phyloP scores from a whole-genome alignment of 2,113 vertebrate species.

The Heloderma charlesbogerti region DNA sequence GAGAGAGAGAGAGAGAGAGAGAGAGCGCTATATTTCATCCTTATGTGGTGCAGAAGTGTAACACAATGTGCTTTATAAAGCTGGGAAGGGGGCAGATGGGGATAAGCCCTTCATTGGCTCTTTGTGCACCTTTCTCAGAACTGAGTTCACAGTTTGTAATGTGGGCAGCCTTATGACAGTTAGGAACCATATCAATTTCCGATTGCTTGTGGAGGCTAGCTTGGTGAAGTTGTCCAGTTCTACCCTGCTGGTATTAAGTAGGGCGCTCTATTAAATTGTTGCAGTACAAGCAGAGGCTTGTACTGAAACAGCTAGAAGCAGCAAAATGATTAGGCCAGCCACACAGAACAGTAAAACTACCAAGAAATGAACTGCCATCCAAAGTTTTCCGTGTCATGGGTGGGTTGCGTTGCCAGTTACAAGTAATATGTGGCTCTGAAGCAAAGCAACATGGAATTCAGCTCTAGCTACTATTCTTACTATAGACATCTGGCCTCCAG shows the following conservation, averaged over 20 bases:
- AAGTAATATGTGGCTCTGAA: slow-evolving; percentile 13
- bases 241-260: not conserved
- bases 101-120: not conserved
- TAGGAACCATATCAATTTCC: not conserved
- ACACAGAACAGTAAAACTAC: not conserved
- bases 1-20: too few species aligned
- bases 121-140: not conserved
- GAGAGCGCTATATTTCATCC: not conserved
- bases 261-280: not conserved
- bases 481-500: not conserved
- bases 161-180: not conserved
- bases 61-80: not conserved
- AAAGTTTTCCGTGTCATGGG: not conserved
- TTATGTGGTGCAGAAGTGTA: not conserved
- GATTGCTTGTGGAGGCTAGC: not conserved
- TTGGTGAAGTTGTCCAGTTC: not conserved
- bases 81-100: not conserved
- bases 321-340: not conserved
- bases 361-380: not conserved
- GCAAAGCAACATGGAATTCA: rapidly evolving
- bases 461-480: not conserved
- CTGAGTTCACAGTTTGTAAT: not conserved
- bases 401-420: not conserved
- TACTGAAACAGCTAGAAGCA: not conserved
- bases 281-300: not conserved